Conservation (phyloP, 2,888 invertebrate species). For the Drosophila tanythrix region DNA sequence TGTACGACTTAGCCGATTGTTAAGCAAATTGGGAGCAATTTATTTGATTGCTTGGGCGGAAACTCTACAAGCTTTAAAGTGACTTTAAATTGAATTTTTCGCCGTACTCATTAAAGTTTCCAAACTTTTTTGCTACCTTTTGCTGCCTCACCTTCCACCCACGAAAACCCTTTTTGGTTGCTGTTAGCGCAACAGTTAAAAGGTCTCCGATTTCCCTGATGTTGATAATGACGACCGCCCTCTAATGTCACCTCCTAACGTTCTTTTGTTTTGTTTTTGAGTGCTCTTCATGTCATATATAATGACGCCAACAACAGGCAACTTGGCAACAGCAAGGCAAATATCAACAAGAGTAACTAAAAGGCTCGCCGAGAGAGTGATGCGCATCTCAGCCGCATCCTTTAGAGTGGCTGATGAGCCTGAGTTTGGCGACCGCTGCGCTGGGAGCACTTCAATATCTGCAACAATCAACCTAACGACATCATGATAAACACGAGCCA, state of each 20-base stretch:
- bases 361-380: slow-evolving; percentile 25
- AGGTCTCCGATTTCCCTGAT: slow-evolving; percentile 22
- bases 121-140: slow-evolving; percentile 17
- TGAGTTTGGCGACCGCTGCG: slow-evolving; percentile 26
- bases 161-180: slow-evolving; percentile 34
- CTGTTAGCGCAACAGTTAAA: slow-evolving; percentile 61
- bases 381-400: slow-evolving; percentile 15
- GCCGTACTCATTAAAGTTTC: slow-evolving; percentile 28
- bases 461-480: slow-evolving; percentile 66
- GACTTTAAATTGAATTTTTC: slow-evolving; percentile 41
- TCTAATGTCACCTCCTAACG: neutral
- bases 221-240: slow-evolving; percentile 47
- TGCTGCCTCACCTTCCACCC: slow-evolving; percentile 16
- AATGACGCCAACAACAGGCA: neutral
- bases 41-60: slow-evolving; percentile 40
- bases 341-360: slow-evolving; percentile 66
- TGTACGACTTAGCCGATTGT: neutral
- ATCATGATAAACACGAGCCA: slow-evolving; percentile 63
- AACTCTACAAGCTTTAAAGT: slow-evolving; percentile 57
- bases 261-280: slow-evolving; percentile 24
- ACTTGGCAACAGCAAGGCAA: slow-evolving; percentile 49
- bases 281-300: slow-evolving; percentile 58
- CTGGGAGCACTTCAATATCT: slow-evolving; percentile 38
- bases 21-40: slow-evolving; percentile 16
- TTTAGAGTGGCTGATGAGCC: slow-evolving; percentile 34